Conservation (phyloP, 1,140 invertebrate species). For the Adelges cooleyi region DNA sequence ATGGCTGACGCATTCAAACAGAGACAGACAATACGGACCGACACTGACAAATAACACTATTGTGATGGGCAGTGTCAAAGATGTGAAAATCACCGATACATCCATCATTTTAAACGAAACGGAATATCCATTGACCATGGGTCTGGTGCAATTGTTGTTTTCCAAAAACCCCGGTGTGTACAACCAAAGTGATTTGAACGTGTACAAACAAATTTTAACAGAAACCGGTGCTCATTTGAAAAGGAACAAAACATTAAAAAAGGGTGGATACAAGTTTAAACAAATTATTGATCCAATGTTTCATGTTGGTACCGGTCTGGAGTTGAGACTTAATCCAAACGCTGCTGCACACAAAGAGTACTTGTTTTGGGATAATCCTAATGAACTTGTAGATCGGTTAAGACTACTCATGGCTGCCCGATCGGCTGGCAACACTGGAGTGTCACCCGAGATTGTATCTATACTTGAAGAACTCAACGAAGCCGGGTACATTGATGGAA, state of each 20-base stretch:
- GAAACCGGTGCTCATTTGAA: neutral
- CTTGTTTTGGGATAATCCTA: conserved; percentile 37
- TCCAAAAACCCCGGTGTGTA: neutral
- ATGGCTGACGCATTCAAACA: neutral
- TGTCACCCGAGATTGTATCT: conserved; percentile 38
- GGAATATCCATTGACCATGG: neutral
- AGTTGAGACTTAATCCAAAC: neutral
- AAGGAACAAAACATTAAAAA: neutral
- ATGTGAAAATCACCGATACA: neutral
- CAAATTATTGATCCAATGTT: neutral
- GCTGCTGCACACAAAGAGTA: neutral
- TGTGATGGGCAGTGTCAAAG: too few relatives aligned
- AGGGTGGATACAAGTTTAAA: neutral
- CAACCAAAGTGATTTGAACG: neutral
- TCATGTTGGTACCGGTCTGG: neutral
- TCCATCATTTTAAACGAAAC: neutral
- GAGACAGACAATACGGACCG: neutral
- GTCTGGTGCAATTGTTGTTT: neutral
- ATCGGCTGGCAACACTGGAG: conserved; percentile 36
- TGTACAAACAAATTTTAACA: neutral
- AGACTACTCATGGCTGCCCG: conserved; percentile 36
- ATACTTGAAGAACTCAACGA: conserved; percentile 38
- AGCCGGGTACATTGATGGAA: conserved; percentile 12
- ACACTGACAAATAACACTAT: too few relatives aligned
- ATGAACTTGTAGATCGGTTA: conserved; percentile 37